Conservation (phyloP, 2,888 invertebrate genomes). For the Parnassius glacialis region DNA sequence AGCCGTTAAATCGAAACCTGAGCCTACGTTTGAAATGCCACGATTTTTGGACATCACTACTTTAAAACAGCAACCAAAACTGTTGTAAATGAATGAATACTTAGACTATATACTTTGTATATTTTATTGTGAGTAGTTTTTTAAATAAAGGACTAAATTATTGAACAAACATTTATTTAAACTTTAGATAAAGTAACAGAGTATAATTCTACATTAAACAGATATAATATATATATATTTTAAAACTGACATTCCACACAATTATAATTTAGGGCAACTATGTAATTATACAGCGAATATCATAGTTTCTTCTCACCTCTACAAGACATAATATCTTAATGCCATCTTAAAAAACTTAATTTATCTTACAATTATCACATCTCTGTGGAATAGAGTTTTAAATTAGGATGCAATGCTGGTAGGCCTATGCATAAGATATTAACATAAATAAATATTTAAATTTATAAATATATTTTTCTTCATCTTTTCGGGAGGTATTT, state of each 20-base stretch:
- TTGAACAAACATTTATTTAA: conserved; percentile 79
- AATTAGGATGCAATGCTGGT: conserved; percentile 27
- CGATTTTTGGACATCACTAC: conserved; percentile 85
- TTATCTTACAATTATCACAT: conserved; percentile 32
- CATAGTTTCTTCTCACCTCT: conserved; percentile 5
- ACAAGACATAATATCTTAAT: conserved; percentile 4
- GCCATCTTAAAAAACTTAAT: conserved; percentile 18
- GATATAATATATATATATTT: conserved; percentile 45
- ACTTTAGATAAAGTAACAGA: conserved; percentile 74
- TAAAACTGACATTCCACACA: conserved; percentile 36
- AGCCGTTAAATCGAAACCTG: conserved; percentile 36
- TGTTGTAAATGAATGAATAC: conserved; percentile 56
- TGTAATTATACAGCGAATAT: conserved; percentile 9
- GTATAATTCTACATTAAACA: conserved; percentile 51
- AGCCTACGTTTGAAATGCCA: conserved; percentile 55
- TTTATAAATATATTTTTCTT: conserved; percentile 16
- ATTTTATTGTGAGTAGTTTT: conserved; percentile 24
- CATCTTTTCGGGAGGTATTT: conserved; percentile 22
- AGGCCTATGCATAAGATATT: conserved; percentile 31
- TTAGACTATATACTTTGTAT: conserved; percentile 26
- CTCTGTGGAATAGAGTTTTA: conserved; percentile 29
- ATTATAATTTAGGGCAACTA: conserved; percentile 3
- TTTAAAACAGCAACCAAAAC: conserved; percentile 85
- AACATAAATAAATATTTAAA: conserved; percentile 15
- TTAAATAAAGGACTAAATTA: conserved; percentile 44